Evolutionary conservation across 2,113 vertebrate species (phyloP), one percentile per base, ranked within the genome.

Genomic region (Euleptes europaea): DNA sequence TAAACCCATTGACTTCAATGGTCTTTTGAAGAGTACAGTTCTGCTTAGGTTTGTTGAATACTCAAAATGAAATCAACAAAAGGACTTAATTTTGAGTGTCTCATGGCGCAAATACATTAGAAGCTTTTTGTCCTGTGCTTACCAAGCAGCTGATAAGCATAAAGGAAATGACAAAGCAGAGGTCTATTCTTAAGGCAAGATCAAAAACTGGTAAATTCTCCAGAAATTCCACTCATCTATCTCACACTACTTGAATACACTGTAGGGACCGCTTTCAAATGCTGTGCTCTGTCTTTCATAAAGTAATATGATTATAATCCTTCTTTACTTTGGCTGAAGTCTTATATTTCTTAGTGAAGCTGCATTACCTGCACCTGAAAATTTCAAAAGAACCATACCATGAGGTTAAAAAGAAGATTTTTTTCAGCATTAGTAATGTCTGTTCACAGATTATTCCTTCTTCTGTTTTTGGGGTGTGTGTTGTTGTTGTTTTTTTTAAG

Each of bases 331-430:
- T 40, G 12, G 63, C 65, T 89, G 71, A 75, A 92, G 82, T 89
- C 81, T 2, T 11, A 15, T 51, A 81, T 89, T 94, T 88, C 91
- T 90, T 57, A 75, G 73, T 35, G 92, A 83, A 63, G 0, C 70
- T 2, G 86, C 69, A 57, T 88, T 86, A 86, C 93, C 88, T 92
- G 91, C 89, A n/a, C 88, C 89, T 91, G 90, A 81, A 74, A 85
- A 95, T 95, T 91, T 95, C 89, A 95, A 94, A 94, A 91, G 90
- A 93, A 91, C 93, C 94, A 87, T 76, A 91, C 90, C 90, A 94
- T 93, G 89, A 95, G 86, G 91, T 92, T 89, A 92, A 95, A 94
- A 94, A 94, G 92, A 95, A 88, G 89, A 88, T 93, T 95, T 94
- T 93, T 93, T 57, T 21, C 17, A 83, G 90, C 69, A 86, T 91